phyloP scores from a whole-genome alignment of 2,113 vertebrate species.

The Isurus oxyrinchus region DNA sequence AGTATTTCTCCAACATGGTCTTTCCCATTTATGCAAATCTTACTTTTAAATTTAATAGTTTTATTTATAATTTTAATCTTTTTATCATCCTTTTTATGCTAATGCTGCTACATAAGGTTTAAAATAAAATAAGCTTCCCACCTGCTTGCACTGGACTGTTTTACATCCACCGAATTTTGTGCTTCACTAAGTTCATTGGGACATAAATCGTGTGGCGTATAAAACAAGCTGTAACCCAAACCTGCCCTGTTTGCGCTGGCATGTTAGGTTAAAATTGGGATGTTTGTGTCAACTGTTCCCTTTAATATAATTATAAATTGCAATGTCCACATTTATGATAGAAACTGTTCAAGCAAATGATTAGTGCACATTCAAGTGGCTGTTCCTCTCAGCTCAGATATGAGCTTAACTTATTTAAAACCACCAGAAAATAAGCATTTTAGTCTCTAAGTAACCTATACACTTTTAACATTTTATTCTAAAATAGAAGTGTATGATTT shows the following conservation, averaged over 20 bases:
- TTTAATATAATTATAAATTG: neutral
- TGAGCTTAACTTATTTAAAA: neutral
- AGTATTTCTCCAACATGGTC: neutral
- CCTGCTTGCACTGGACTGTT: neutral
- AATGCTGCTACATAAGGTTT: neutral
- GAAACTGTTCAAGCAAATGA: neutral
- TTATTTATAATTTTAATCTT: too few relatives aligned
- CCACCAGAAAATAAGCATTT: neutral
- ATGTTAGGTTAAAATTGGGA: neutral
- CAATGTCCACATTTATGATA: neutral
- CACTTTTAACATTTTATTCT: neutral
- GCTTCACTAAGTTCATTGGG: neutral
- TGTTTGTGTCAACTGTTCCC: neutral
- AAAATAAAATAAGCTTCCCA: neutral
- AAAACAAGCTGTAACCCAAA: neutral
- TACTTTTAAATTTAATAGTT: neutral
- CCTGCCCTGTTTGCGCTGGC: neutral
- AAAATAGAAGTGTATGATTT: neutral
- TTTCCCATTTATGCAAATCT: neutral
- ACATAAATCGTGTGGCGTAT: neutral
- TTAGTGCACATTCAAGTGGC: neutral
- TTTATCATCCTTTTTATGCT: neutral
- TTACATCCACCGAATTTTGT: neutral
- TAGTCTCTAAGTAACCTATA: neutral
- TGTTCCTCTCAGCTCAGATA: neutral